phyloP scores from a whole-genome alignment of 2,113 vertebrate genomes.

The Tyrannus savana region DNA sequence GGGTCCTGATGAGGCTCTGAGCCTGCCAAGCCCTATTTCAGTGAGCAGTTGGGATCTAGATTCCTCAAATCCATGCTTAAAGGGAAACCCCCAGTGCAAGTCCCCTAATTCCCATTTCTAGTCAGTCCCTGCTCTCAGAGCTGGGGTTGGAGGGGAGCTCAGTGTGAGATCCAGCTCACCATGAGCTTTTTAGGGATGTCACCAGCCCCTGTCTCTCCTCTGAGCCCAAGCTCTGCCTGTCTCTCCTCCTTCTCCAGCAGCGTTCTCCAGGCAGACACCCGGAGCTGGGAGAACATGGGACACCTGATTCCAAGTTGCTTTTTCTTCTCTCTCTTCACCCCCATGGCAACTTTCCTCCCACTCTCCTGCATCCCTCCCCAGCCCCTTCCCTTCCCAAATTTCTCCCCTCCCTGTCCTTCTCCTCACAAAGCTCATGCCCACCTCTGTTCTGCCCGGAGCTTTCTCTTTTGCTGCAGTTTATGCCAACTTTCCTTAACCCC shows the following conservation, averaged over 20 bases:
- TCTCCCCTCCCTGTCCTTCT: background rate
- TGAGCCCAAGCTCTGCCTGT: background rate
- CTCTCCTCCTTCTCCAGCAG: background rate
- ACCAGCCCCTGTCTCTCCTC: background rate
- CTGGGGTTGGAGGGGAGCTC: background rate
- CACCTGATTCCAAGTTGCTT: background rate
- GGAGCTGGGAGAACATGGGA: background rate
- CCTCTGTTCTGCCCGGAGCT: background rate
- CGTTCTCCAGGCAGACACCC: background rate
- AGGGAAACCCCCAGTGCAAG: background rate
- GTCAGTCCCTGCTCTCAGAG: background rate
- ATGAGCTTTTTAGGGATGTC: fast-evolving
- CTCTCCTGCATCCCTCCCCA: background rate
- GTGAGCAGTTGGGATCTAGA: background rate
- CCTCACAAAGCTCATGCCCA: background rate
- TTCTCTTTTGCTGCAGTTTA: background rate
- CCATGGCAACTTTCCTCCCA: background rate
- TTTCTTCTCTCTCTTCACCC: background rate
- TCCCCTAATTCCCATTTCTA: background rate
- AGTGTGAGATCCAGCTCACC: background rate
- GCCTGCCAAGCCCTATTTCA: background rate
- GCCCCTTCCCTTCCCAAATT: background rate
- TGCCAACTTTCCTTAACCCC: background rate
- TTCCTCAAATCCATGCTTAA: background rate
- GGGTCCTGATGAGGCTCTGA: fast-evolving